Evolutionary conservation across 2,888 invertebrate genomes (phyloP).

Genomic region (Muschampia plurimacula): DNA sequence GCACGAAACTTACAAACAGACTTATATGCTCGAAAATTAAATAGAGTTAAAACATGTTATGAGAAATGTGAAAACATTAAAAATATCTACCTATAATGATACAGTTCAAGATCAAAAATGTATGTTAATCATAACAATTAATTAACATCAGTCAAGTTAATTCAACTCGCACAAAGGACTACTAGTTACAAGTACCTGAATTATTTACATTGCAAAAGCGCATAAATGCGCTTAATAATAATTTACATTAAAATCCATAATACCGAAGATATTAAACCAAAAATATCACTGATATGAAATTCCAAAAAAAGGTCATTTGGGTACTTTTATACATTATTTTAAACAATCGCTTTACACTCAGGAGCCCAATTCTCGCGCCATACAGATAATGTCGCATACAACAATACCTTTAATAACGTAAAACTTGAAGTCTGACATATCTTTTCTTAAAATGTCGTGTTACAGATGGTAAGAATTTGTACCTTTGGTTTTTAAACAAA

Average conservation of each 20-base stretch:
- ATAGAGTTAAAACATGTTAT: slow-evolving; percentile 44
- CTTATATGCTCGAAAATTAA: slow-evolving; percentile 39
- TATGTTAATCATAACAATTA: background rate
- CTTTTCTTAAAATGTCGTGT: too few species aligned
- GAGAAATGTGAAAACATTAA: slow-evolving; percentile 25
- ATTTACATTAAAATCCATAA: background rate
- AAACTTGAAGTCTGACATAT: too few species aligned
- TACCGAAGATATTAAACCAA: background rate
- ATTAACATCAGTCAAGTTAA: slow-evolving; percentile 25
- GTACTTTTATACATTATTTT: background rate
- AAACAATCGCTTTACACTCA: background rate
- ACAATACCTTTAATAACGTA: too few species aligned
- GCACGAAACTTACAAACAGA: slow-evolving; percentile 19
- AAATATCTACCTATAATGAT: background rate
- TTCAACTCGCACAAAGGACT: slow-evolving; percentile 23
- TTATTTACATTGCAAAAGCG: slow-evolving; percentile 23
- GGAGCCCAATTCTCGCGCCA: background rate
- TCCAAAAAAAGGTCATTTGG: background rate
- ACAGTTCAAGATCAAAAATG: slow-evolving; percentile 3
- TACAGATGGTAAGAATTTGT: too few species aligned
- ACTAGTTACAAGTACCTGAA: slow-evolving; percentile 1
- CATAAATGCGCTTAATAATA: background rate
- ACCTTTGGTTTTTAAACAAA: too few species aligned
- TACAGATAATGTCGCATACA: too few species aligned
- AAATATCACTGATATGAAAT: background rate